Base-by-base conservation (phyloP, 2,797 vertebrate species). In the Neopelma chrysocephalum region DNA sequence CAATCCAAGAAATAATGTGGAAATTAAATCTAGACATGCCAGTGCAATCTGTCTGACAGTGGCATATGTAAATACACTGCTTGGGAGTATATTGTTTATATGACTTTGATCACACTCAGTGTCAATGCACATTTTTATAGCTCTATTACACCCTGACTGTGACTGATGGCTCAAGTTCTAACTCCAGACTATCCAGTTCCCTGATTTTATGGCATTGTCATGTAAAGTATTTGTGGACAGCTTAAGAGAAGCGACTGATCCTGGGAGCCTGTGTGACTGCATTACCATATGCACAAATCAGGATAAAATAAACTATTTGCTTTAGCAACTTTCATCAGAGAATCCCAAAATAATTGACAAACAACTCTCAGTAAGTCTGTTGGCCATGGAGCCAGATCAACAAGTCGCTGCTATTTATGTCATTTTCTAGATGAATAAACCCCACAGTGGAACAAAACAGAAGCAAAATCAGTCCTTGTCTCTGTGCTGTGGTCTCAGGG, bases 171-270 rank as follows among this genome's bases (percentile, higher is more conserved):
- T 95, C 69, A 42, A n/a, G 38, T 86, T 87, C 47, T 78, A 61
- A 50, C 76, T 89, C 65, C 54, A 43, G 76, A 81, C 75, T 78
- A 91, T 81, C 84, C 69, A 61, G 76, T 89, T 83, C 64, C 51
- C 82, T 87, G 71, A 87, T 82, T 91, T 92, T 69, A 85, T 82
- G 82, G 69, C 79, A 90, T 78, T 61, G 89, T 85, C 91, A 50
- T 21, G 65, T 81, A 4, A 77, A 87, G 78, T 17, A 85, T 61
- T 82, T 79, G 43, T 17, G 50, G 65, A 15, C 61, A 93, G 84
- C 45, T 87, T 66, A 47, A 73, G n/a, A 64, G 73, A 82, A 92
- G 56, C 4, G 8, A 27, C 53, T 29, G 54, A 72, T 60, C 66
- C 73, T 16, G 48, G 16, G 45, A 68, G 47, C n/a, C 64, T 16